Evolutionary conservation across 2,797 vertebrate species (phyloP).

Genomic region (Peromyscus melanophrys): DNA sequence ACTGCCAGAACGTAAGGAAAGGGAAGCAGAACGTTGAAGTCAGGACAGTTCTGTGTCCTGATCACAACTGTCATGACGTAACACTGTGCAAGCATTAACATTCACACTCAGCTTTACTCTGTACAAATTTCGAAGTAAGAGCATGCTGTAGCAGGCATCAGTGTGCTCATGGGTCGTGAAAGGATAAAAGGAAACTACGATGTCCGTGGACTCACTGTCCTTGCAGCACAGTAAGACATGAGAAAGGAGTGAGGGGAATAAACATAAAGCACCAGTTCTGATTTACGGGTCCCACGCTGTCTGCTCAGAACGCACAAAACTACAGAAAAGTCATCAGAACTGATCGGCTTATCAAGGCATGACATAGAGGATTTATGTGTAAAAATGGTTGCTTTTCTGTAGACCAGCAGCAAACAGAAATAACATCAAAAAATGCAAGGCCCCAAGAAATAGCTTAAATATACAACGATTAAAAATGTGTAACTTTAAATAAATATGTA

Average conservation of each 20-base stretch:
- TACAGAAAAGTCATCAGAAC: constrained; percentile 19
- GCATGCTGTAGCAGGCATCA: neutral
- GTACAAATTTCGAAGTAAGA: neutral
- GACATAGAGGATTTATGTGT: neutral
- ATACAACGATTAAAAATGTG: neutral
- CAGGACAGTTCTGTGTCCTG: constrained; percentile 13
- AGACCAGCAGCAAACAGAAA: neutral
- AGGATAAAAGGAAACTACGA: neutral
- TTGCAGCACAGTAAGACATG: neutral
- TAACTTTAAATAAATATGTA: neutral
- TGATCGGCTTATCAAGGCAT: neutral
- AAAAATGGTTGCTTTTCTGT: constrained; percentile 24
- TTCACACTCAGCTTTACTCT: neutral
- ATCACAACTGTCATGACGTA: neutral
- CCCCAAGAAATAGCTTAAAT: neutral
- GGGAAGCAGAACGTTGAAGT: neutral
- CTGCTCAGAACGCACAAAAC: neutral
- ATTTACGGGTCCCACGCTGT: neutral
- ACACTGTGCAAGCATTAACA: constrained; percentile 14
- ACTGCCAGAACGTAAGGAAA: neutral
- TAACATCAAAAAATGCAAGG: neutral
- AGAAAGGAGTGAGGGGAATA: neutral
- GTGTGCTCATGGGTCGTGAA: neutral
- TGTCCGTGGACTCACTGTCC: neutral
- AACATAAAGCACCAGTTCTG: neutral